Evolutionary conservation across 2,113 vertebrate genomes (phyloP).

Genomic region (Nycticryphes semicollaris): DNA sequence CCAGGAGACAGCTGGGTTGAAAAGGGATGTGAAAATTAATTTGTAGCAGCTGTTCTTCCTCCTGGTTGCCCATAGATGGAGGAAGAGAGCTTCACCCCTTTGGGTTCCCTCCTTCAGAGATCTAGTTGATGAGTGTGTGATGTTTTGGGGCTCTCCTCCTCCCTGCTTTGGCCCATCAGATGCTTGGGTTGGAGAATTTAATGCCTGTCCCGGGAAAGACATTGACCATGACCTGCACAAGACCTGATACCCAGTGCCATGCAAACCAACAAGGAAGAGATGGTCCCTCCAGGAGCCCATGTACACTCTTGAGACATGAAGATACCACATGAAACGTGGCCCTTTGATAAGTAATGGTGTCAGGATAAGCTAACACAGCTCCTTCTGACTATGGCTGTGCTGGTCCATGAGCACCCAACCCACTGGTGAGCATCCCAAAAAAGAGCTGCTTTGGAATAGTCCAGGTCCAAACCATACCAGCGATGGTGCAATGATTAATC

Average conservation of each 20-base stretch:
- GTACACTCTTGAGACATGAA: fast-evolving
- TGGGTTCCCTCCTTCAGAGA: not conserved
- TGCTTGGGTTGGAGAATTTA: not conserved
- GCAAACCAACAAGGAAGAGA: not conserved
- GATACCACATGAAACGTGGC: fast-evolving
- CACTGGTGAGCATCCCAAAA: not conserved
- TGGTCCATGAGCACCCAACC: not conserved
- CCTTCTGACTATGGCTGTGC: not conserved
- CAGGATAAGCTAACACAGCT: not conserved
- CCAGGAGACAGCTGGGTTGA: not conserved
- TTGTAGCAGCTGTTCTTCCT: not conserved
- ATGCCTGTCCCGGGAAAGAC: not conserved
- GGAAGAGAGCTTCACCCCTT: conserved; percentile 47
- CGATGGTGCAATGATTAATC: not conserved
- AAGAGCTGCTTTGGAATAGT: not conserved
- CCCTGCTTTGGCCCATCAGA: not conserved
- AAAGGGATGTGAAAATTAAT: not conserved
- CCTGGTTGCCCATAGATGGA: conserved; percentile 20
- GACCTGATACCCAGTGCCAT: no score
- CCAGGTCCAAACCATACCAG: fast-evolving
- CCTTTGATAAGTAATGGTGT: not conserved
- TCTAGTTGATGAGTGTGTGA: not conserved
- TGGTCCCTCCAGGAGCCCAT: not conserved
- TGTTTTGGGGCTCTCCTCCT: not conserved
- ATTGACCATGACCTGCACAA: not conserved